Base-by-base conservation (phyloP, 2,113 vertebrate species). In the Taurulus bubalis region DNA sequence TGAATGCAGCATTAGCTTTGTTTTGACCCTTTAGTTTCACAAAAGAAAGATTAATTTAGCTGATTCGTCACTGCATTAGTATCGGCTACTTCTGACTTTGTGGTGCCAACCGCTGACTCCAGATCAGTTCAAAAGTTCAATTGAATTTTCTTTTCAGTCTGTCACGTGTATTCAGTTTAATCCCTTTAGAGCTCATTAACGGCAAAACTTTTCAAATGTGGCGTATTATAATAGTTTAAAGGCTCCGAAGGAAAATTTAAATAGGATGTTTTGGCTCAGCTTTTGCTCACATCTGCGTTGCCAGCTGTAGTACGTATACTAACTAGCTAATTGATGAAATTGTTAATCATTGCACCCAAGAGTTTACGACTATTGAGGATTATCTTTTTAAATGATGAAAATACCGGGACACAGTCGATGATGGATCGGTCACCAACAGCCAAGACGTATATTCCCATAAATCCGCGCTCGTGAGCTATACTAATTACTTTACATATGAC, bases 21-120 rank as follows among this genome's bases (percentile, higher is more conserved):
- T 74, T 24, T 36, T 66, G 14, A 24, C 24, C 49, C 24, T 18
- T 40, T 60, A 49, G 24, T 60, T 34, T 42, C n/a, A 47, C 34
- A 55, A 40, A 68, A 22, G 22, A 45, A 10, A 5, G 40, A 65
- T 67, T 62, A 15, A 32, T 9, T 75, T 12, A 20, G 62, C 32
- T 34, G 51, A 58, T 47, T 1, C 18, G 11, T 66, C 32, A 42
- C n/a, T 34, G 24, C 55, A 68, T 74, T 56, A 84, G 63, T n/a
- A 55, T 67, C 15, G 16, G 69, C 30, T 6, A 0, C 30, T 28
- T 42, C 40, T 26, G 53, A 78, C 55, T 32, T 6, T 20, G 4
- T 30, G 56, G 6, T 15, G 32, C 42, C 20, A 0, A 58, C 2
- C n/a, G 20, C 62, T 42, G 58, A 75, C 47, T 59, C 38, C 16